Percentiles rank a stretch among this genome's conserved stretches.
These are phyloP conservation scores for Sardina pilchardus DNA, from an alignment of 2,113 vertebrate genomes.

Conservation along the genomic window DNA sequence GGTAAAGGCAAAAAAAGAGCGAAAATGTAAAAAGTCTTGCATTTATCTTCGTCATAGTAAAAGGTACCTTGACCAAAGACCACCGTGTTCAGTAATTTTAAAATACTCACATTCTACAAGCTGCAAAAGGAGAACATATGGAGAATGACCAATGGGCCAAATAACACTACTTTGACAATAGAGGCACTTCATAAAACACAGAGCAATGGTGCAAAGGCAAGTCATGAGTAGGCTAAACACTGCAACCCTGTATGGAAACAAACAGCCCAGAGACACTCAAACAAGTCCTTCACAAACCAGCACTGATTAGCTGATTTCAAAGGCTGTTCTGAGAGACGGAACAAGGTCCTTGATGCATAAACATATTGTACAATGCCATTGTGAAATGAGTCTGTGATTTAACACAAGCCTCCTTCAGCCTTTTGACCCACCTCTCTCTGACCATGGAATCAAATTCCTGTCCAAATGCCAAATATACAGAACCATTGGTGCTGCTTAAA, in stretches of 20 bases:
- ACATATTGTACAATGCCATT: background rate
- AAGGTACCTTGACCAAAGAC: conserved; percentile 2
- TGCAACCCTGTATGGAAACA: background rate
- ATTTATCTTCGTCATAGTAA: conserved; percentile 3
- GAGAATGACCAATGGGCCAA: background rate
- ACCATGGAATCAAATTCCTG: background rate
- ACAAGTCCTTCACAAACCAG: background rate
- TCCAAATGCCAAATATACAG: conserved; percentile 51
- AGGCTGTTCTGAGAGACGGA: background rate
- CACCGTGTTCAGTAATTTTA: background rate
- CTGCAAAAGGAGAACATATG: background rate
- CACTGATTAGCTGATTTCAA: background rate
- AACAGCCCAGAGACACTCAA: background rate
- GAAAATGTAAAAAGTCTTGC: background rate
- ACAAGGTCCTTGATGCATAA: background rate
- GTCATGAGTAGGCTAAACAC: background rate
- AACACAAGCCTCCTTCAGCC: background rate
- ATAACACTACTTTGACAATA: background rate
- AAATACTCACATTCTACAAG: background rate
- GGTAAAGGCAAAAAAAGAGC: background rate
- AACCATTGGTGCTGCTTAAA: conserved; percentile 51
- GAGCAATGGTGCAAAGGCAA: background rate
- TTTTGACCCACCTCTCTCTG: background rate
- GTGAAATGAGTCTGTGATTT: background rate
- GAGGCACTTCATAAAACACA: background rate